Evolutionary conservation across 2,797 vertebrate genomes (phyloP), one percentile per base, ranked within the genome.

Genomic region (Smutsia temminckii): DNA sequence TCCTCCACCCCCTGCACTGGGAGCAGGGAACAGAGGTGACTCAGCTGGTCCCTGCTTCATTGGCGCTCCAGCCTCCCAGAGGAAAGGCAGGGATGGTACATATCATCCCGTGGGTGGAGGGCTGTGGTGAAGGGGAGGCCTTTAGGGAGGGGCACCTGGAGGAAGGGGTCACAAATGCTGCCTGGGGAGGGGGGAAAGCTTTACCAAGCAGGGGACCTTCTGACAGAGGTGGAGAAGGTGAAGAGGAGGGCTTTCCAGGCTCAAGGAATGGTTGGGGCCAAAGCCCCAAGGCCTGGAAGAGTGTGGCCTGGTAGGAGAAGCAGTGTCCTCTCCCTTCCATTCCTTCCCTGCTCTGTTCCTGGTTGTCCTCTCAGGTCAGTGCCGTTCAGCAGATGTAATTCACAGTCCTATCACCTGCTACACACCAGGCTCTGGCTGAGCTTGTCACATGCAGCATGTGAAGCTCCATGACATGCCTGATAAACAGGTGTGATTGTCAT

Each of bases 291-390:
- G 4, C 8, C 0, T 6, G 37, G 63, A 46, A 42, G 57, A 23
- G 51, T 0, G 2, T 21, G 46, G 77, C 64, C 72, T 53, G 2
- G 8, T 4, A 40, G 29, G 57, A 37, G 49, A 53, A 46, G 57
- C 21, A 13, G 53, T 1, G 14, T 17, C 25, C 12, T 27, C 53
- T 10, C 3, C 9, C 8, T 32, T 27, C 4, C 2, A 8, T 25
- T 4, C 55, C 46, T 8, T 49, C 27, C 21, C 13, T 0, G 0
- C 71, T 29, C 34, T 42, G 29, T 27, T 57, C 84, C 78, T 23
- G 14, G 23, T 46, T 29, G 18, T 20, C 10, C 23, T 34, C 59
- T n/a, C 55, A 74, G 63, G 16, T 5, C 42, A 37, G 46, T 57
- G 12, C 46, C 5, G 16, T 42, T 46, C 34, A 42, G 68, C 64